These are phyloP conservation scores for Myanophis thanlyinensis DNA, from an alignment of 2,113 vertebrate species.

Conservation along the genomic window DNA sequence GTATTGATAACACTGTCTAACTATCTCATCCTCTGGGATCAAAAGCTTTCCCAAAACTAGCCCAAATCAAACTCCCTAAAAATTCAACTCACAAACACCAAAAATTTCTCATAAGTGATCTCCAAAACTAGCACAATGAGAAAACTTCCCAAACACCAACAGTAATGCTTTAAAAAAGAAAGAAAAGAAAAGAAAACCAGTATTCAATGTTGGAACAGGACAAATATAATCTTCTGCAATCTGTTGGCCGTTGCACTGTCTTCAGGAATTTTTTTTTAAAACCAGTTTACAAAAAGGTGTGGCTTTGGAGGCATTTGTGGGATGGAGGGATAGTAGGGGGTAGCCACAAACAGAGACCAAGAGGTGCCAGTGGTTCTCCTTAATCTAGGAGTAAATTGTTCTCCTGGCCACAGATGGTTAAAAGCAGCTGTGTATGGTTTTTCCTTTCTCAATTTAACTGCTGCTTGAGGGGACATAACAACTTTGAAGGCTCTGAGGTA, in stretches of 20 bases:
- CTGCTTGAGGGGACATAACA: not conserved
- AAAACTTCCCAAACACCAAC: not conserved
- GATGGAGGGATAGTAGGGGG: not conserved
- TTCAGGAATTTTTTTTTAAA: not conserved
- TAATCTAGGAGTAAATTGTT: not conserved
- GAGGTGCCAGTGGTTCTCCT: not conserved
- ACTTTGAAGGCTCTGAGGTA: not conserved
- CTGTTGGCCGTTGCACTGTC: not conserved
- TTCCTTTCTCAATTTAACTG: not conserved
- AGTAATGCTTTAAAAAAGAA: not conserved
- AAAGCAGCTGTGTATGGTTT: not conserved
- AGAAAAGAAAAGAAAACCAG: not conserved
- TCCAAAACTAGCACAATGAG: not conserved
- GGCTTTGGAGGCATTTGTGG: not conserved
- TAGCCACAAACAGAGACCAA: constrained; percentile 1
- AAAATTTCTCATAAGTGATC: not conserved
- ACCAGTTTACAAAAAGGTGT: not conserved
- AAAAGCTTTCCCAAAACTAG: not conserved
- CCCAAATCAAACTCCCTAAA: not conserved
- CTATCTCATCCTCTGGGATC: not conserved
- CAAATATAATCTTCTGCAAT: not conserved
- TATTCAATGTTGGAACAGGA: not conserved
- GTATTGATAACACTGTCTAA: not conserved
- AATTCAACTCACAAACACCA: not conserved
- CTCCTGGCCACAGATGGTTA: not conserved